Percentiles rank a stretch among this genome's conserved stretches.
Evolutionary conservation across 2,888 invertebrate genomes (phyloP).

Genomic region (Plutella xylostella): DNA sequence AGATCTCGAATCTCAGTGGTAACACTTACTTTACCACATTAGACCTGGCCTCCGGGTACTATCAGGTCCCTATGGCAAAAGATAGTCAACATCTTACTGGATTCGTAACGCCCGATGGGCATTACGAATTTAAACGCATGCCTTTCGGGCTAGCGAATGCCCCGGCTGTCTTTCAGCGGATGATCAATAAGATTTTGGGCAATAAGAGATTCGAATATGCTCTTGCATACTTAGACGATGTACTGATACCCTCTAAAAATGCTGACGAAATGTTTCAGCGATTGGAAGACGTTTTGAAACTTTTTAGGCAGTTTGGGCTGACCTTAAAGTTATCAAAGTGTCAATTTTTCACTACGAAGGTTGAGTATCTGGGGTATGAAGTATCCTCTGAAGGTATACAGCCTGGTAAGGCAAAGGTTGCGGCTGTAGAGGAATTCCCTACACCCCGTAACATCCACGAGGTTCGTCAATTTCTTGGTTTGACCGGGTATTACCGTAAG

Average conservation of each 20-base stretch:
- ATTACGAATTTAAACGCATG: neutral
- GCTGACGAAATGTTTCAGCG: neutral
- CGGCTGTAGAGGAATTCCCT: neutral
- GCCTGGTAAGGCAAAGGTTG: neutral
- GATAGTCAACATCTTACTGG: neutral
- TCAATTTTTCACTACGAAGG: neutral
- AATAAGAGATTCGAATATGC: neutral
- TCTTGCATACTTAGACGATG: constrained; percentile 1
- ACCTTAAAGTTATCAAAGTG: neutral
- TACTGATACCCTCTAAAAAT: neutral
- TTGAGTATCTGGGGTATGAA: constrained; percentile 5
- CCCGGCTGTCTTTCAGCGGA: neutral
- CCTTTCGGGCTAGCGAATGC: neutral
- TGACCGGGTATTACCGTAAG: constrained; percentile 8
- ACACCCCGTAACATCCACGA: constrained; percentile 1
- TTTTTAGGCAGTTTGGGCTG: neutral
- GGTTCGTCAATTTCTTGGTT: constrained; percentile 6
- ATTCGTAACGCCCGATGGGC: neutral
- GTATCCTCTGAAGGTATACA: neutral
- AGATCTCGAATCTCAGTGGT: constrained; percentile 2
- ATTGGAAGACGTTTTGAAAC: neutral
- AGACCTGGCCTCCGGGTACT: neutral
- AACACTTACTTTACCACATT: neutral
- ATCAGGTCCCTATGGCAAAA: neutral
- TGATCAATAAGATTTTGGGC: neutral